Conservation (phyloP, 2,888 invertebrate genomes). For the Dryobota labecula region DNA sequence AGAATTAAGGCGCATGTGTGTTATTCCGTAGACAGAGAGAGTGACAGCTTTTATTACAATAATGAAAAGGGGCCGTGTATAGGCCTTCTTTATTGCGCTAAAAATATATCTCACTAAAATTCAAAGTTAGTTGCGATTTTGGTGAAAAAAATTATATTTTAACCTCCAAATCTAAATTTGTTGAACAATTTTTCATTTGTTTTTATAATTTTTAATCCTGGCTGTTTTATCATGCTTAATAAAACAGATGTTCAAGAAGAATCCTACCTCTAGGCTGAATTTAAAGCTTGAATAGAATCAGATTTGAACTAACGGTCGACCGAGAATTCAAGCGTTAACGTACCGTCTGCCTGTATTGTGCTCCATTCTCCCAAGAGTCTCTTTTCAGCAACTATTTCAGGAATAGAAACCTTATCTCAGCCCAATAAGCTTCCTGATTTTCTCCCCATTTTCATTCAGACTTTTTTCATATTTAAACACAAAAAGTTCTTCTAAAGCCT, state of each 20-base stretch:
- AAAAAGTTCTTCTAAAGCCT: slow-evolving; percentile 17
- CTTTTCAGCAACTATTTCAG: slow-evolving; percentile 37
- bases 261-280: neutral
- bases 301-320: slow-evolving; percentile 43
- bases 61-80: neutral
- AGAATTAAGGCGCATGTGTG: slow-evolving; percentile 34
- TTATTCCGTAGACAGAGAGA: slow-evolving; percentile 35
- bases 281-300: slow-evolving; percentile 28
- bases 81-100: neutral
- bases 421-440: slow-evolving; percentile 19
- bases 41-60: slow-evolving; percentile 13
- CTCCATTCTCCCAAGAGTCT: slow-evolving; percentile 14
- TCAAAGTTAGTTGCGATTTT: neutral
- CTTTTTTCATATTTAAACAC: slow-evolving; percentile 25
- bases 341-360: slow-evolving; percentile 30
- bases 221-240: too few relatives aligned
- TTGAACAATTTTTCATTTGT: neutral
- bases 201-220: neutral
- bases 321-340: slow-evolving; percentile 40
- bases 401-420: slow-evolving; percentile 20
- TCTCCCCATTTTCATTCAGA: slow-evolving; percentile 23
- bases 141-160: neutral
- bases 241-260: neutral
- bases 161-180: neutral
- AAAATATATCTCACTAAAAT: neutral